Base-by-base conservation (phyloP, 2,888 invertebrate genomes). In the Tinea pellionella region DNA sequence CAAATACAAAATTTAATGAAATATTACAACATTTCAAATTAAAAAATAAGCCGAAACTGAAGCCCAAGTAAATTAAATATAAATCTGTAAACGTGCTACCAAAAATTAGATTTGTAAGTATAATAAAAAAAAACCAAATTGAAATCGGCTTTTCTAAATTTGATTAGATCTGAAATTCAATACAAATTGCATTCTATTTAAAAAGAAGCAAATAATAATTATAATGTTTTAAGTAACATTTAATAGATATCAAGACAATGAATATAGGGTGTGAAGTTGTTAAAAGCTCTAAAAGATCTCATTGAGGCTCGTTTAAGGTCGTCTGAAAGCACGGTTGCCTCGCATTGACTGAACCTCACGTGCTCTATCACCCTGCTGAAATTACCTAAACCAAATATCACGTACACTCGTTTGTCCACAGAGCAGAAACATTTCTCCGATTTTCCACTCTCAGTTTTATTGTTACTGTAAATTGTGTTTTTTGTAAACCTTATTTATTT, bases 281-380 rank as follows among this genome's bases (percentile, higher is more conserved):
- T 47, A n/a, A 47, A 47, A 47, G 47, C 47, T 16, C 15, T 15
- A 7, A 6, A 15, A 47, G 15, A 16, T 47, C 8, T 2, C 13
- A 47, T 47, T 47, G 47, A 16, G 15, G 47, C 47, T 47, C 47
- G 47, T 47, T 47, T 47, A 47, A 15, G 47, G 47, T 47, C 47
- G 47, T 15, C 47, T 47, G 15, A n/a, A 16, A 47, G 47, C 47
- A 47, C 47, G n/a, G 13, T 15, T 15, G 47, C 47, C 15, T 47
- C 47, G 13, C 47, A 47, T 47, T 47, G 47, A n/a, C 15, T 47
- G 32, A 57, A 57, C 15, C n/a, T 57, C 57, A 32, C 57, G 57
- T 57, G 32, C 57, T 32, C 57, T 57, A 57, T 57, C 57, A 57
- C 32, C 57, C 13, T 19, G 16, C 30, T 15, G 32, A 57, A 57